Conservation (phyloP, 2,113 vertebrate species). For the Rhadina sibilatrix region DNA sequence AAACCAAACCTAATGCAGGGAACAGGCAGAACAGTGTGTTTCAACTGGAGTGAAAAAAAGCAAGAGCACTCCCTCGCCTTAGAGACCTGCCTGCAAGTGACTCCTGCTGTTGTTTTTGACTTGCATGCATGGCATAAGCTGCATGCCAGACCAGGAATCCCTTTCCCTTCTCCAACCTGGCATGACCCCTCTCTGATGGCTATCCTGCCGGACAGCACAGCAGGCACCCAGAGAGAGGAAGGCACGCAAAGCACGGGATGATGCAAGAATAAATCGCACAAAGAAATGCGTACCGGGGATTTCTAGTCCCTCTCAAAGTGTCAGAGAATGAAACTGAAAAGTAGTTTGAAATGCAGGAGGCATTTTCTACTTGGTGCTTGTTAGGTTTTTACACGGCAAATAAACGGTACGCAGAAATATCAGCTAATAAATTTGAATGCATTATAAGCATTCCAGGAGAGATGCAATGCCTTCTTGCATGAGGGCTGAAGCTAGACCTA, state of each 20-base stretch:
- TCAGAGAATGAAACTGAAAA: not conserved
- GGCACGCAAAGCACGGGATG: not conserved
- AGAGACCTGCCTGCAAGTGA: not conserved
- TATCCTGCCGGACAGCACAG: not conserved
- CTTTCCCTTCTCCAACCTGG: not conserved
- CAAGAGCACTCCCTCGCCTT: not conserved
- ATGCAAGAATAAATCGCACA: not conserved
- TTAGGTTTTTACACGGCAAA: not conserved
- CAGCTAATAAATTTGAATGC: not conserved
- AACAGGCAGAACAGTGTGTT: not conserved
- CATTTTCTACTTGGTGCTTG: not conserved
- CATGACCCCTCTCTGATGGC: not conserved
- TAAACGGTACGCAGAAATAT: not conserved
- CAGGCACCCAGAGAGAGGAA: not conserved
- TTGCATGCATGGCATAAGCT: not conserved
- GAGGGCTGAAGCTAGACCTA: not conserved
- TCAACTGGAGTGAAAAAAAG: accelerated
- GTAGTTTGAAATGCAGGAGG: not conserved
- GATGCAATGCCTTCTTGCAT: not conserved
- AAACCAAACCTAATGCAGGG: accelerated
- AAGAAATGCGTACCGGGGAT: not conserved
- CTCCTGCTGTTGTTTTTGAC: not conserved
- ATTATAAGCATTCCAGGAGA: not conserved
- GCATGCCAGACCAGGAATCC: not conserved
- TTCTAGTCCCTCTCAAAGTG: not conserved